Evolutionary conservation across 2,888 invertebrate species (phyloP).

Genomic region (Scaptodrosophila latifasciaeformis): DNA sequence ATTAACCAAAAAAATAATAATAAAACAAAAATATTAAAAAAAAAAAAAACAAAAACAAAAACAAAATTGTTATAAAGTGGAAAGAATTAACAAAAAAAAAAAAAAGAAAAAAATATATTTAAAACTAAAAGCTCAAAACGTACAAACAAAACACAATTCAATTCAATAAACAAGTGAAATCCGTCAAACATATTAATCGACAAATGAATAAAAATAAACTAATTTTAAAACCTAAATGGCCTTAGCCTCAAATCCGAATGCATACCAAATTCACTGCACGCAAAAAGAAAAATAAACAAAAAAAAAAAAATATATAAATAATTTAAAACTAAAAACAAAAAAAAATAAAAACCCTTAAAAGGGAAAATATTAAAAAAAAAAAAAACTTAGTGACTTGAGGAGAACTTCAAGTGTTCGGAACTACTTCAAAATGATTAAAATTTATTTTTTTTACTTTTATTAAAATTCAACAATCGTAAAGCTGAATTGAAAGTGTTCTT

Average conservation of each 20-base stretch:
- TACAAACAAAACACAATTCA: conserved; percentile 26
- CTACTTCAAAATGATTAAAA: too few species aligned
- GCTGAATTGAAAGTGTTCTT: too few species aligned
- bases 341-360: background rate
- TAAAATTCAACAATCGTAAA: too few species aligned
- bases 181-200: too few species aligned
- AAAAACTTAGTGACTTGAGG: background rate
- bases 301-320: conserved; percentile 7
- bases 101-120: conserved; percentile 14
- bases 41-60: background rate
- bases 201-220: too few species aligned
- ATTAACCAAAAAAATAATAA: conserved; percentile 7
- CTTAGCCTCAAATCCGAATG: conserved; percentile 39
- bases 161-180: too few species aligned
- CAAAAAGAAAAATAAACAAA: too few species aligned
- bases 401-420: too few species aligned
- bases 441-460: too few species aligned
- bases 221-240: too few species aligned
- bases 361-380: background rate
- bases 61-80: background rate
- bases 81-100: conserved; percentile 1
- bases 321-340: conserved; percentile 16
- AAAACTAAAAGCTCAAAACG: conserved; percentile 26
- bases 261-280: conserved; percentile 28
- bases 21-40: conserved; percentile 18